Conservation (phyloP, 2,113 vertebrate species). For the Bolborhynchus lineola region DNA sequence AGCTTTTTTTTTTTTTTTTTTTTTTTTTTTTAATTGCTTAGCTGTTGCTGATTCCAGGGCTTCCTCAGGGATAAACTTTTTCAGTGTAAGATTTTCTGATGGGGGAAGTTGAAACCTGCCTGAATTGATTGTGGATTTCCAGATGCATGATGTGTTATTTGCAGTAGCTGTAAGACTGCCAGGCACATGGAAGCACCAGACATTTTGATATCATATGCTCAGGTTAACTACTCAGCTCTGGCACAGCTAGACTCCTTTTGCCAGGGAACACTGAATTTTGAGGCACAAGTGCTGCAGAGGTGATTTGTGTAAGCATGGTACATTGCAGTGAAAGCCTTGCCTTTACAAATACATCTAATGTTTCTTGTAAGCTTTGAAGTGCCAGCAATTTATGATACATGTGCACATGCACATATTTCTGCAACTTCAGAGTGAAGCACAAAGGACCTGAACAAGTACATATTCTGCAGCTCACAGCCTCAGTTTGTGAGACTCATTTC, state of each 20-base stretch:
- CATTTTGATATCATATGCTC: accelerated
- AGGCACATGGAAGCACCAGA: neutral
- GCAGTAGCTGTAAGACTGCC: neutral
- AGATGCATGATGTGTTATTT: neutral
- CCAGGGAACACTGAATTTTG: neutral
- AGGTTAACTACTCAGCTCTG: neutral
- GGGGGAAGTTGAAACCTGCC: neutral
- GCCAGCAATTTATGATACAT: neutral
- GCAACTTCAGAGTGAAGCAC: neutral
- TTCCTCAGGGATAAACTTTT: neutral
- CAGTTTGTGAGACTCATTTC: neutral
- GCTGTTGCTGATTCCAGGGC: neutral
- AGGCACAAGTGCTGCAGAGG: neutral
- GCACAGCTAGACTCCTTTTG: neutral
- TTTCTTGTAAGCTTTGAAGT: neutral
- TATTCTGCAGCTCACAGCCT: neutral
- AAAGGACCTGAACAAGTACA: accelerated
- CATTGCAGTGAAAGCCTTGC: neutral
- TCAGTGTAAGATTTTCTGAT: neutral
- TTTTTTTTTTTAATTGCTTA: neutral
- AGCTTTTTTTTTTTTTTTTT: neutral
- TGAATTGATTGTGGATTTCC: neutral
- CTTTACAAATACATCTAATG: neutral
- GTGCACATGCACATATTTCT: neutral
- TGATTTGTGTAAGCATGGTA: neutral